Percentiles rank a stretch among this genome's conserved stretches.
phyloP scores from a whole-genome alignment of 1,140 invertebrate genomes.

The Bicyclus anynana region DNA sequence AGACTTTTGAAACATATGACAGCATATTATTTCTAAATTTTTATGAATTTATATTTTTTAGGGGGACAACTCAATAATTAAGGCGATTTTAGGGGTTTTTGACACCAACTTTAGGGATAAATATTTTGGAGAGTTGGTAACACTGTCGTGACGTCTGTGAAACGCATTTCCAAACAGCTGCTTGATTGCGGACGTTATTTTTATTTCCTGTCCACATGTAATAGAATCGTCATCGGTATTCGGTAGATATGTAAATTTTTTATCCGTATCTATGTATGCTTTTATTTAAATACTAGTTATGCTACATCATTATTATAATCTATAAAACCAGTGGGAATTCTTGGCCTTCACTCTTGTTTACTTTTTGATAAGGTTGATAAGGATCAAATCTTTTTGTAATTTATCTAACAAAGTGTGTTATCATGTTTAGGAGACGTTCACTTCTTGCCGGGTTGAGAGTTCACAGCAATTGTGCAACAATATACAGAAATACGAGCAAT shows the following conservation, averaged over 20 bases:
- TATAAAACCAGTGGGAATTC: background rate
- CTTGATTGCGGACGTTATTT: background rate
- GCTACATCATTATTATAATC: background rate
- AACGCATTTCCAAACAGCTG: too few species aligned
- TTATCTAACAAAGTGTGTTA: slow-evolving; percentile 21
- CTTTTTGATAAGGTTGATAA: slow-evolving; percentile 34
- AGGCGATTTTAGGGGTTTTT: too few species aligned
- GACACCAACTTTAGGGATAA: too few species aligned
- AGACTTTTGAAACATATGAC: too few species aligned
- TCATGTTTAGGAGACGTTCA: slow-evolving; percentile 46
- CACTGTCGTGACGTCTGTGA: too few species aligned
- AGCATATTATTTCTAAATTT: too few species aligned
- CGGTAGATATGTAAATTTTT: background rate
- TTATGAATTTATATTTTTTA: too few species aligned
- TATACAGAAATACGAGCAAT: slow-evolving; percentile 10
- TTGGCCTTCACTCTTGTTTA: background rate
- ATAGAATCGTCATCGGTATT: background rate
- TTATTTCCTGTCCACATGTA: background rate
- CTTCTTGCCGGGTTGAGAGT: slow-evolving; percentile 26
- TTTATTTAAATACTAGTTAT: background rate
- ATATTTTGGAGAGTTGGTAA: too few species aligned
- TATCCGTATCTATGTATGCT: background rate
- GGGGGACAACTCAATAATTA: too few species aligned
- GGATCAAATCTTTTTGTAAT: slow-evolving; percentile 13
- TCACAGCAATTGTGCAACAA: slow-evolving; percentile 9